These are phyloP conservation scores for Piprites chloris DNA, from an alignment of 2,113 vertebrate species.

Conservation along the genomic window DNA sequence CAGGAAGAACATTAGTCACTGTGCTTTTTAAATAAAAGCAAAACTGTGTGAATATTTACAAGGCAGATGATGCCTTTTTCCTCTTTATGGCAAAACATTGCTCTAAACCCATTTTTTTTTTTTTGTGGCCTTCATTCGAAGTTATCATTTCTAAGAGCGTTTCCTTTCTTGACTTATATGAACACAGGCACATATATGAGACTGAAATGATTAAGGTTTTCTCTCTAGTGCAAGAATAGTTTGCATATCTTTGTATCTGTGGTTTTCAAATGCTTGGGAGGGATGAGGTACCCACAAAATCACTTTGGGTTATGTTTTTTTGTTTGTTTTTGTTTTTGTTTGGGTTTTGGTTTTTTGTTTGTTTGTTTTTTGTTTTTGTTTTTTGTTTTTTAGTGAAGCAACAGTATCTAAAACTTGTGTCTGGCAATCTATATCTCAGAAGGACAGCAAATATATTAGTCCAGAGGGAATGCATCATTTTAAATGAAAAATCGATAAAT, in stretches of 20 bases:
- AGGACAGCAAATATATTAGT: constrained; percentile 33
- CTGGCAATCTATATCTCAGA: not conserved
- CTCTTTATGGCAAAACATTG: not conserved
- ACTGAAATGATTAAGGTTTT: not conserved
- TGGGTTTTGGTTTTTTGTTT: fast-evolving
- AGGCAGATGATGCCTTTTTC: not conserved
- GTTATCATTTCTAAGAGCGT: not conserved
- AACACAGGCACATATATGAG: not conserved
- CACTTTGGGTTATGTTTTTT: not conserved
- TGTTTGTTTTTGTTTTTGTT: fast-evolving
- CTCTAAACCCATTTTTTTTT: not conserved
- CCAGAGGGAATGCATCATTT: constrained; percentile 46
- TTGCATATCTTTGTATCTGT: not conserved
- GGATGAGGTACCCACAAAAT: not conserved
- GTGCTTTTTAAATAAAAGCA: not conserved
- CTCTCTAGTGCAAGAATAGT: not conserved
- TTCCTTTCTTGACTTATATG: not conserved
- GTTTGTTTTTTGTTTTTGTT: too few relatives aligned
- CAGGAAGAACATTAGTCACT: fast-evolving
- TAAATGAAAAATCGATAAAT: constrained; percentile 59
- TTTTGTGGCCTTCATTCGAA: not conserved
- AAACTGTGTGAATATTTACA: not conserved
- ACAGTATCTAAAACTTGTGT: not conserved
- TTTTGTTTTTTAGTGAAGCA: not conserved
- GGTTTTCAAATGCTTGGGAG: not conserved